phyloP scores from a whole-genome alignment of 1,140 invertebrate genomes.

The Drosophila melanica region DNA sequence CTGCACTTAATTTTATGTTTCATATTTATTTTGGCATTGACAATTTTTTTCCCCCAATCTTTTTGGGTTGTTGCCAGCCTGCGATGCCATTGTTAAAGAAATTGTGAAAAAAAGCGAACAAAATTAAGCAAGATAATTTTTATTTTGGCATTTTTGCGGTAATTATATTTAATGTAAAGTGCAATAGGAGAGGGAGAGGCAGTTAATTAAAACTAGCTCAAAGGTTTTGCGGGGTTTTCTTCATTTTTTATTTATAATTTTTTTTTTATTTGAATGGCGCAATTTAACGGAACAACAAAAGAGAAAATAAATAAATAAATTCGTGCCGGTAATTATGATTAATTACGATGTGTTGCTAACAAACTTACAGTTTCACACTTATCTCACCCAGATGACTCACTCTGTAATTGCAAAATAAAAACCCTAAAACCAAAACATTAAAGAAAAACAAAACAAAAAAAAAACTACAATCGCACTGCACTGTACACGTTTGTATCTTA shows the following conservation, averaged over 20 bases:
- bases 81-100: slow-evolving; percentile 59
- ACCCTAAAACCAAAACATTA: background rate
- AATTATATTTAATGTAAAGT: slow-evolving; percentile 35
- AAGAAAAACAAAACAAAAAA: slow-evolving; percentile 28
- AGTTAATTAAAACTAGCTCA: slow-evolving; percentile 59
- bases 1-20: slow-evolving; percentile 61
- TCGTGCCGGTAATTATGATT: slow-evolving; percentile 58
- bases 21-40: slow-evolving; percentile 70
- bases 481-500: slow-evolving; percentile 58
- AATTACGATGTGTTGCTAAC: slow-evolving; percentile 48
- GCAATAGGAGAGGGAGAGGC: slow-evolving; percentile 30
- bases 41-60: slow-evolving; percentile 50
- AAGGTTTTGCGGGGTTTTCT: slow-evolving; percentile 16
- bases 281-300: slow-evolving; percentile 43
- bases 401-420: slow-evolving; percentile 13
- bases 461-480: slow-evolving; percentile 46
- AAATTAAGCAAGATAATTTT: slow-evolving; percentile 63
- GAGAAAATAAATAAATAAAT: slow-evolving; percentile 30
- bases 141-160: slow-evolving; percentile 34
- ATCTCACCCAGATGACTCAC: slow-evolving; percentile 30
- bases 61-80: slow-evolving; percentile 18
- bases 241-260: slow-evolving; percentile 23
- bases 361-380: slow-evolving; percentile 13
- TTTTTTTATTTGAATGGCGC: slow-evolving; percentile 40
- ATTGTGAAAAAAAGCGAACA: slow-evolving; percentile 63